Evolutionary conservation across 2,113 vertebrate species (phyloP), one percentile per base, ranked within the genome.

Genomic region (Perognathus longimembris): DNA sequence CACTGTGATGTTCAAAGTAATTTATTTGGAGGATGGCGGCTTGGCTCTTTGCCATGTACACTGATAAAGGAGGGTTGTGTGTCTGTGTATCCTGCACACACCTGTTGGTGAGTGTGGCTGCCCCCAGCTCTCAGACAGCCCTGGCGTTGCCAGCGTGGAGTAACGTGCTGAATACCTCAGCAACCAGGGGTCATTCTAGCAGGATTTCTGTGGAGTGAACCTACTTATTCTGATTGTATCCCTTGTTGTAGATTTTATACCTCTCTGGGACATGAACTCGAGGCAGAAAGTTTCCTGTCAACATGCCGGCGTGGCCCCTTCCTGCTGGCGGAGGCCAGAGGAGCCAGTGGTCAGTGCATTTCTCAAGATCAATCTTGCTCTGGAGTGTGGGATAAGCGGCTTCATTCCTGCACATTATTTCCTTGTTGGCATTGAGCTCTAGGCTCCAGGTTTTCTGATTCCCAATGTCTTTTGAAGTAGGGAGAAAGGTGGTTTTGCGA

Each of bases 1-100:
- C 91, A 95, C 95, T 98, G 90, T 95, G 85, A 88, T 92, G 73
- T 97, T 96, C 85, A 92, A 93, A 96, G 81, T 98, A 98, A 98
- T 93, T 98, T 97, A 97, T 97, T 97, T 86, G 92, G 63, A 2
- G 93, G 88, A 93, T 93, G 85, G 79, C 93, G 93, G 93, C 40
- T 96, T 88, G 95, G 80, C 85, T 88, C 93, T 92, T 87, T 92
- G 84, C 81, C 63, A 59, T 90, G 76, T 94, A 84, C 96, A 95
- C 96, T 95, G 95, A 26, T 94, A 92, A 64, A 20, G 69, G 80
- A 18, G 0, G 14, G 88, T 4, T 74, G 4, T 89, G 22, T 38
- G 0, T 54, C 50, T 83, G 83, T 92, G 8, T 88, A 74, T 79
- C 22, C 84, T 95, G 59, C 78, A n/a, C 75, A 92, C 94, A 67